phyloP scores from a whole-genome alignment of 2,888 invertebrate species.

The Pammene fasciana region DNA sequence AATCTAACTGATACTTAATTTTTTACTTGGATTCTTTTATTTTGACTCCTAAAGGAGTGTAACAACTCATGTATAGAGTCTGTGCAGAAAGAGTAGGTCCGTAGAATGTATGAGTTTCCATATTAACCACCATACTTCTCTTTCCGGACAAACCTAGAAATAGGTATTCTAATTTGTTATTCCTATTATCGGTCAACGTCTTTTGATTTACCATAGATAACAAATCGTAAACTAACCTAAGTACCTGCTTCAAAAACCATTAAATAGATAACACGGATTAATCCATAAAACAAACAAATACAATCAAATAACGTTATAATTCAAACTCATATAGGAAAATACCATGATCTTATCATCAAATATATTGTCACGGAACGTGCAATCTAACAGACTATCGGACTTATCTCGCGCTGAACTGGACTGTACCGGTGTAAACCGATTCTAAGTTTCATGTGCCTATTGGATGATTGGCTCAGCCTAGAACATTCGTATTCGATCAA shows the following conservation, averaged over 20 bases:
- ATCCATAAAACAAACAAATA: constrained; percentile 6
- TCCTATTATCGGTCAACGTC: background rate
- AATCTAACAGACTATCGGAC: too few species aligned
- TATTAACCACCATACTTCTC: too few species aligned
- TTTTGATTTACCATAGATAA: background rate
- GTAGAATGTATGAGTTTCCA: too few species aligned
- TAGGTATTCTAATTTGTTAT: too few species aligned
- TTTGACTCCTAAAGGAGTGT: too few species aligned
- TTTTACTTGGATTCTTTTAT: too few species aligned
- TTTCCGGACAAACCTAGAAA: too few species aligned
- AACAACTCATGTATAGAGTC: too few species aligned
- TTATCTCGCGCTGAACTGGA: too few species aligned
- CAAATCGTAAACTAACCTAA: background rate
- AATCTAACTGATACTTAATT: constrained; percentile 7
- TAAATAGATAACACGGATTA: background rate
- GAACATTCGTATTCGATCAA: background rate
- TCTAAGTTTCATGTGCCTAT: background rate
- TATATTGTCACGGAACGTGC: background rate
- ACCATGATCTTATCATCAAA: background rate
- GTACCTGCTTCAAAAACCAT: background rate
- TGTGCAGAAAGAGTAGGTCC: too few species aligned
- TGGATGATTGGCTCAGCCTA: background rate
- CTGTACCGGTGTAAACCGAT: background rate
- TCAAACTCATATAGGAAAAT: background rate
- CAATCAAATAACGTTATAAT: background rate